Evolutionary conservation across 2,888 invertebrate species (phyloP), one percentile per base, ranked within the genome.

Genomic region (Melikaiella ostensackeni): DNA sequence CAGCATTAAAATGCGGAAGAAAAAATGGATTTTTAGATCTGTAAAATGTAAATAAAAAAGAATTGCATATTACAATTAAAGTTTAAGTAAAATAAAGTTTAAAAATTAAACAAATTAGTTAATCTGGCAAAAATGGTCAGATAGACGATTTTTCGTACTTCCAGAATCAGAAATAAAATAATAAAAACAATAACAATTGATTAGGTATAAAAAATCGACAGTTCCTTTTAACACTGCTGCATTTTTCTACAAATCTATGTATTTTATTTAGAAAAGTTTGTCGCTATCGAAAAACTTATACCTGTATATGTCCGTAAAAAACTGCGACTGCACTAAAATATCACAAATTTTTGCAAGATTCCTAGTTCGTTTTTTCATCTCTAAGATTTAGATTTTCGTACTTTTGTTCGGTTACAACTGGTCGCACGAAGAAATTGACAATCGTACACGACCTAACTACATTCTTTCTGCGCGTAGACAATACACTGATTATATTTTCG

Each of bases 341-440:
- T 66, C 38, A 66, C 66, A 66, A 66, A 46, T 42, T 66, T 66
- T n/a, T 66, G 21, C 11, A 24, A 66, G 24, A 27, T 66, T 63
- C n/a, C 38, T 38, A 21, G 21, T 46, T 42, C 19, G 5, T 27
- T 27, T 66, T 66, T 9, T 2, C n/a, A 42, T 16, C n/a, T 57
- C 59, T 66, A 66, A 46, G 8, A 24, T 46, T 27, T 59, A 13
- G 59, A 59, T 27, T 59, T 59, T 59, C 59, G 59, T 27, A 59
- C 27, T 59, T 59, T 59, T 59, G 13, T 16, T 66, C 42, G 27
- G 7, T 46, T 66, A 66, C 38, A 66, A 66, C 16, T 66, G 19
- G 27, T 42, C 42, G 24, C 42, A 24, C 42, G 42, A 46, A 66
- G 66, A 66, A 46, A 27, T 66, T 66, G 27, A 66, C 66, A 66